Conservation (phyloP, 2,113 vertebrate genomes). For the Abramis brama region DNA sequence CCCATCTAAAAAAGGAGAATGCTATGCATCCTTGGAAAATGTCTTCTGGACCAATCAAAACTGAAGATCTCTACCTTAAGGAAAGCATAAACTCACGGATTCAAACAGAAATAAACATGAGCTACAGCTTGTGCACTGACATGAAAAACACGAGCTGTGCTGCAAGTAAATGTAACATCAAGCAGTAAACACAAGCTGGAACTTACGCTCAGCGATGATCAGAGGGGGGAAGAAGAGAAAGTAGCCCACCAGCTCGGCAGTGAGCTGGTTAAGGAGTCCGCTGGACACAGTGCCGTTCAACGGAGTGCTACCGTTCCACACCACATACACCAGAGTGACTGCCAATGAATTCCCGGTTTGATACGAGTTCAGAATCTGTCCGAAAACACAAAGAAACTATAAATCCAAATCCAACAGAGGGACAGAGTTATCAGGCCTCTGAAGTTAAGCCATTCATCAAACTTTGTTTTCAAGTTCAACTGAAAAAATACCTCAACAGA, state of each 20-base stretch:
- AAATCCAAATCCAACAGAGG: conserved; percentile 3
- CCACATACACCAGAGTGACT: conserved; percentile 89
- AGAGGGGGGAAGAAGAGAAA: conserved; percentile 94
- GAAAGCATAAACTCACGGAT: not conserved
- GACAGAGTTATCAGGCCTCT: not conserved
- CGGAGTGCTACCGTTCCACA: conserved; percentile 85
- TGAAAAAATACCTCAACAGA: conserved; percentile 84
- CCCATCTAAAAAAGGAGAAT: not conserved
- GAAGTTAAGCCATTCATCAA: not conserved
- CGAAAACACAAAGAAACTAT: conserved; percentile 29
- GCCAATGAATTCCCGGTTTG: conserved; percentile 80
- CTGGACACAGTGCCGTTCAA: conserved; percentile 92
- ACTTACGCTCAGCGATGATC: conserved; percentile 96
- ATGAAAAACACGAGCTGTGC: not conserved
- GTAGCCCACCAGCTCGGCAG: conserved; percentile 94
- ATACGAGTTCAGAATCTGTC: conserved; percentile 89
- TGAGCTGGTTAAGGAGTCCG: conserved; percentile 91
- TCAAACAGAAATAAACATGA: conserved; percentile 25
- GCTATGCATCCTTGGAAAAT: not conserved
- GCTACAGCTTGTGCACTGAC: not conserved
- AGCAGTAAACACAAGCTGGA: not conserved
- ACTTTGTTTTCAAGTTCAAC: conserved; percentile 12
- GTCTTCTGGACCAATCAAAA: not conserved
- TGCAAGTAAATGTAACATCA: not conserved
- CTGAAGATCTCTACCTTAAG: not conserved